Evolutionary conservation across 2,797 vertebrate species (phyloP).

Genomic region (Schizopygopsis pylzovi): DNA sequence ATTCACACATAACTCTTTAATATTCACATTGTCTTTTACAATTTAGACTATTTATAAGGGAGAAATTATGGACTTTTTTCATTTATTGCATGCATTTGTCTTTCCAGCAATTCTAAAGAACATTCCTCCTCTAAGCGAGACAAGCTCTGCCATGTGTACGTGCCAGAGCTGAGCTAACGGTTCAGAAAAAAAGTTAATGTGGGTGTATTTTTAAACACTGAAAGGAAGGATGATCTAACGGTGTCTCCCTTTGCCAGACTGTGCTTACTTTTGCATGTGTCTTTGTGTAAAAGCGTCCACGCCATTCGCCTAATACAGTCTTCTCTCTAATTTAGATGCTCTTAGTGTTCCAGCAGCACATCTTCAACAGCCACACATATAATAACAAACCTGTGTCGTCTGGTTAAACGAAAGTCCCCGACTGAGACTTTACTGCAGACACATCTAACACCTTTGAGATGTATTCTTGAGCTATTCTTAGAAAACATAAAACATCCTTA

Average conservation of each 20-base stretch:
- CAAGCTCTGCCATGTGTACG: not conserved
- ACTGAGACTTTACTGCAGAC: slow-evolving; percentile 64
- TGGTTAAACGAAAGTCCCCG: slow-evolving; percentile 72
- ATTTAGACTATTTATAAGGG: not conserved
- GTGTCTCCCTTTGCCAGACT: slow-evolving; percentile 61
- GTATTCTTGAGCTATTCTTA: slow-evolving; percentile 60
- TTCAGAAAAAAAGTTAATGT: slow-evolving; percentile 65
- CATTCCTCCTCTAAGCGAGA: not conserved
- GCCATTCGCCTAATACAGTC: slow-evolving; percentile 74
- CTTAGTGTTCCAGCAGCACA: slow-evolving; percentile 70
- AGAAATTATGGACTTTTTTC: not conserved
- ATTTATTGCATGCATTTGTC: not conserved
- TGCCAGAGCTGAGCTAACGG: slow-evolving; percentile 46
- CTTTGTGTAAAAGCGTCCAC: slow-evolving; percentile 13
- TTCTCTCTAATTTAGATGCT: slow-evolving; percentile 70
- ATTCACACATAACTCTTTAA: not conserved
- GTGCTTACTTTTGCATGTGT: slow-evolving; percentile 7
- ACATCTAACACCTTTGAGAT: slow-evolving; percentile 59
- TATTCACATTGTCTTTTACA: not conserved
- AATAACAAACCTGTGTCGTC: slow-evolving; percentile 74
- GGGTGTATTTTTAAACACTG: slow-evolving; percentile 73
- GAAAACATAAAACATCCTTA: slow-evolving; percentile 8
- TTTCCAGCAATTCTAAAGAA: not conserved
- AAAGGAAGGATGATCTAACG: slow-evolving; percentile 72
- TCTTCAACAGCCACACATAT: slow-evolving; percentile 72